phyloP scores from a whole-genome alignment of 2,888 invertebrate species.

The Gnatocerus cornutus region DNA sequence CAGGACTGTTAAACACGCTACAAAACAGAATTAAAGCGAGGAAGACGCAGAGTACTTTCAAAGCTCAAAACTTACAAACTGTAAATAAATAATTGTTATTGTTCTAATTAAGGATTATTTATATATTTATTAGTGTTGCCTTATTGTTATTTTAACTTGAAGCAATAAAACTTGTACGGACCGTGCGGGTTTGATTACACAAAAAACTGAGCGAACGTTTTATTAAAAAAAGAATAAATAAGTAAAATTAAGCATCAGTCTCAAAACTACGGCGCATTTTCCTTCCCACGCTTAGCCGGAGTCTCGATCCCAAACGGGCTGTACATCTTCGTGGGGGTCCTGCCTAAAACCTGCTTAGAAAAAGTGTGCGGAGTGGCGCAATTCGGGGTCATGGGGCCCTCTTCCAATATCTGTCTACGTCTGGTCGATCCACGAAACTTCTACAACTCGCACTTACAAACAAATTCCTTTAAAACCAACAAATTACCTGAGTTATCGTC shows the following conservation, averaged over 20 bases:
- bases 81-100: slow-evolving; percentile 34
- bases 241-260: not conserved
- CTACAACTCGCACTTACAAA: slow-evolving; percentile 61
- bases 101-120: slow-evolving; percentile 34
- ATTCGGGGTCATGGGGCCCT: slow-evolving; percentile 72
- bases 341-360: slow-evolving; percentile 73
- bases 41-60: slow-evolving; percentile 59
- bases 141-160: slow-evolving; percentile 3
- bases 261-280: slow-evolving; percentile 16
- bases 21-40: slow-evolving; percentile 87
- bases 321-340: slow-evolving; percentile 83
- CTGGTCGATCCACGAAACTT: slow-evolving; percentile 74
- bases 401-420: slow-evolving; percentile 73
- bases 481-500: slow-evolving; percentile 78
- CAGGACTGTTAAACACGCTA: slow-evolving; percentile 84
- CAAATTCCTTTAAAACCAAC: not conserved
- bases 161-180: slow-evolving; percentile 8
- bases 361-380: slow-evolving; percentile 72
- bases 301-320: slow-evolving; percentile 85
- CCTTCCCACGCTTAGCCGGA: slow-evolving; percentile 21
- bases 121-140: slow-evolving; percentile 45
- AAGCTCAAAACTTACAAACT: slow-evolving; percentile 56
- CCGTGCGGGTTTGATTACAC: not conserved
- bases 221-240: slow-evolving; percentile 1
- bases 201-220: not conserved